Base-by-base conservation (phyloP, 2,888 invertebrate species). In the Agriopis aurantiaria region DNA sequence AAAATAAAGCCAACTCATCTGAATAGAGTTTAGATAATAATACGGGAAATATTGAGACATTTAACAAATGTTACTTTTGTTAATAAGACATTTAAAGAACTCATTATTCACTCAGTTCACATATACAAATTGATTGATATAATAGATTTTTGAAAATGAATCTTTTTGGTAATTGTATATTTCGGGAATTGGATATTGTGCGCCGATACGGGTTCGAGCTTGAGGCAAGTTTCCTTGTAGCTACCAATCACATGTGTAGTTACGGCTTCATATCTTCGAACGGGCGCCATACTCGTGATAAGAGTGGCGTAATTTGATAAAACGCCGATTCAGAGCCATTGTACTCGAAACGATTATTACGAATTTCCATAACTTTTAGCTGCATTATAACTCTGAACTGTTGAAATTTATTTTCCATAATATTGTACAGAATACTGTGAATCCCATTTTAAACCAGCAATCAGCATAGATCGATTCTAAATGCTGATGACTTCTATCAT, bases 231-330 rank as follows among this genome's bases (percentile, higher is more conserved):
- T n/a, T 23, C 46, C 46, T 23, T 58, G 23, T 46, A 45, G 45
- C 5, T 6, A 11, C 1, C 23, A 23, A 33, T 43, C 14, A 10
- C 17, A 43, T 58, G 12, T 57, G 45, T 57, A 58, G 12, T 33
- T 45, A 58, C 51, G 56, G 62, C 33, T 10, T 5, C 11, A 49
- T 70, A 69, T 65, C 69, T 67, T 46, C 17, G 64, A 71, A 73
- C 62, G 56, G 33, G 62, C 46, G 62, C 23, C 11, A 23, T 57
- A 10, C 49, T 69, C 65, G 53, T 64, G 80, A 80, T 79, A 78
- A 69, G 65, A 57, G 64, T 74, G 67, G 62, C 69, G 67, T 57
- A 72, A 70, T 62, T 58, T 69, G 77, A 78, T 80, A 80, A 78
- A 72, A 10, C 62, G 14, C 51, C 17, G 51, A 67, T 57, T 49